These are phyloP conservation scores for Venturia canescens DNA, from an alignment of 1,140 invertebrate species.

Conservation along the genomic window DNA sequence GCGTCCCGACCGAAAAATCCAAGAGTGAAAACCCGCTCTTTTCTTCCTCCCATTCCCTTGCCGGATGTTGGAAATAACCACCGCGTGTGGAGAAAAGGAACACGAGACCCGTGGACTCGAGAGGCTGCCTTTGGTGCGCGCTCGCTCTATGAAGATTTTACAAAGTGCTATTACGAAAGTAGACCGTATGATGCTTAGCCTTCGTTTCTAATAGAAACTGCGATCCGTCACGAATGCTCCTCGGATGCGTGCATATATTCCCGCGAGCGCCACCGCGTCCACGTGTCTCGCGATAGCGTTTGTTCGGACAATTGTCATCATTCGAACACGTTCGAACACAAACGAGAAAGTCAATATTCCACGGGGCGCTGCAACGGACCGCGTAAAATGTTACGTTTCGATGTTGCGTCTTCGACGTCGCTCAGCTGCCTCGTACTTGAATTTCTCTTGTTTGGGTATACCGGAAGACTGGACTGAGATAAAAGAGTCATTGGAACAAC, in stretches of 20 bases:
- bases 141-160: constrained; percentile 28
- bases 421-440: not conserved
- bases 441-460: constrained; percentile 12
- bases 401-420: not conserved
- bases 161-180: constrained; percentile 40
- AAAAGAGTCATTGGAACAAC: too few species aligned
- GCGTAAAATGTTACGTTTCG: not conserved
- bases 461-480: too few species aligned
- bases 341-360: constrained; percentile 36
- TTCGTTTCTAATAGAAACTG: constrained; percentile 45
- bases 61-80: not conserved
- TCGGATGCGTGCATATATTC: too few species aligned
- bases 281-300: not conserved
- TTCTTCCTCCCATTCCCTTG: not conserved
- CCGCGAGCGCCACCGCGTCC: not conserved
- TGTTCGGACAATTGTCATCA: constrained; percentile 18
- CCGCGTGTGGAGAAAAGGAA: not conserved
- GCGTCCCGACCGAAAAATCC: not conserved
- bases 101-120: constrained; percentile 4
- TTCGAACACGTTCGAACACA: constrained; percentile 15
- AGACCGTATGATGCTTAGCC: constrained; percentile 40
- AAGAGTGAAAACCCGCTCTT: not conserved
- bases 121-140: not conserved
- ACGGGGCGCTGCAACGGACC: not conserved
- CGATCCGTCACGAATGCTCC: constrained; percentile 8